A percentile compares a stretch with the other conserved stretches of the same genome.
Evolutionary conservation across 2,888 invertebrate species (phyloP).

Genomic region (Selenia dentaria): DNA sequence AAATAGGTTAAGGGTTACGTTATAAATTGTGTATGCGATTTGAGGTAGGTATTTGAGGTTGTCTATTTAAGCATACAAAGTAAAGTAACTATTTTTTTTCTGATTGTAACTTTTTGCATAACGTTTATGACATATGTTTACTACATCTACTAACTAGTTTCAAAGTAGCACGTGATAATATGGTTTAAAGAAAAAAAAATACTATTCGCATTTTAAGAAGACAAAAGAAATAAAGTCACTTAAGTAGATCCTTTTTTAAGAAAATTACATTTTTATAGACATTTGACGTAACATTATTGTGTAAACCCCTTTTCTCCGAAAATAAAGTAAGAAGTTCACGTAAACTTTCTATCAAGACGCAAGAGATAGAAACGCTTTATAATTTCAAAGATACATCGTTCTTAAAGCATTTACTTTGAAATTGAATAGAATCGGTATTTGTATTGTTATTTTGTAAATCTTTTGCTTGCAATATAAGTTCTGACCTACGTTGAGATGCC

Average conservation of each 20-base stretch:
- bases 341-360: constrained; percentile 12
- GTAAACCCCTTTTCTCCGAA: constrained; percentile 4
- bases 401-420: not conserved
- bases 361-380: constrained; percentile 18
- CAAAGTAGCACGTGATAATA: no score
- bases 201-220: no score
- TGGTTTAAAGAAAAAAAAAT: no score
- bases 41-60: not conserved
- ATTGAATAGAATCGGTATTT: constrained; percentile 1
- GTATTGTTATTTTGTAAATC: constrained; percentile 8
- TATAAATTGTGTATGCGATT: constrained; percentile 18
- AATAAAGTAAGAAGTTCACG: constrained; percentile 5
- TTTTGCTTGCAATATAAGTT: constrained; percentile 13
- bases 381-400: constrained; percentile 7
- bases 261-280: no score
- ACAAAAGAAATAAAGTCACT: no score
- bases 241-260: no score
- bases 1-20: constrained; percentile 25
- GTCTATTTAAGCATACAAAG: no score
- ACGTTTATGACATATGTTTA: no score
- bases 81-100: no score
- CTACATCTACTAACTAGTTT: no score
- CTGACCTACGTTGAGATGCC: constrained; percentile 4
- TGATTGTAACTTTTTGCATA: no score
- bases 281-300: no score